Evolutionary conservation across 2,888 invertebrate genomes (phyloP), one percentile per base, ranked within the genome.

Genomic region (Branchipolynoe longqiensis): DNA sequence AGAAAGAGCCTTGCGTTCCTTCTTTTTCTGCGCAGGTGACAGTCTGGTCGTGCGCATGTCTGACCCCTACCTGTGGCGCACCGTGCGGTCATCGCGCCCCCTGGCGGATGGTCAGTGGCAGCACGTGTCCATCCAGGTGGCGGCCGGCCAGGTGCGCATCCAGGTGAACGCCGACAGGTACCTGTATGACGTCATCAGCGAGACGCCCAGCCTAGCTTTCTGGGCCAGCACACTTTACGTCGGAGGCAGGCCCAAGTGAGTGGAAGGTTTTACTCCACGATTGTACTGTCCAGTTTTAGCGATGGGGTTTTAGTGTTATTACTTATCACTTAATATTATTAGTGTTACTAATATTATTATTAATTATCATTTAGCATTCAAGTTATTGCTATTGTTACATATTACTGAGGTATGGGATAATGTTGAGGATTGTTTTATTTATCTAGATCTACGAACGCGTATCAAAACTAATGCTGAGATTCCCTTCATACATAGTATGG

Each of bases 31-130:
- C 58, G 0, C 58, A 83, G 83, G 83, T 40, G 31, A 84, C 69
- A 28, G 33, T 4, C 28, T 84, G 22, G 84, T 84, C 54, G 73
- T 84, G 56, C 40, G 25, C 40, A 40, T 84, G n/a, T 48, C 48
- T 0, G 54, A 40, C 25, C 69, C 82, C 36, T 36, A 81, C 48
- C 54, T 85, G 25, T 97, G 96, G 92, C 94, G 97, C 86, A 97
- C 96, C 69, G 97, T 98, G 87, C 96, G 96, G 91, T 97, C 97
- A 1, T 96, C 96, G 89, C 95, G 96, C 73, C 96, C 96, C 92
- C 95, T 98, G 78, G 98, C 98, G 92, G 97, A 97, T 82, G 98
- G 98, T 0, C 97, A 98, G 93, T 98, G 98, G 98, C 98, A 98
- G 93, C 97, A 98, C 94, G 96, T 98, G 88, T 97, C 97, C 97